Evolutionary conservation across 92 coral and sea anemone species (phyloP), one percentile per base, ranked within the genome.

Genomic region (Pocillopora grandis): DNA sequence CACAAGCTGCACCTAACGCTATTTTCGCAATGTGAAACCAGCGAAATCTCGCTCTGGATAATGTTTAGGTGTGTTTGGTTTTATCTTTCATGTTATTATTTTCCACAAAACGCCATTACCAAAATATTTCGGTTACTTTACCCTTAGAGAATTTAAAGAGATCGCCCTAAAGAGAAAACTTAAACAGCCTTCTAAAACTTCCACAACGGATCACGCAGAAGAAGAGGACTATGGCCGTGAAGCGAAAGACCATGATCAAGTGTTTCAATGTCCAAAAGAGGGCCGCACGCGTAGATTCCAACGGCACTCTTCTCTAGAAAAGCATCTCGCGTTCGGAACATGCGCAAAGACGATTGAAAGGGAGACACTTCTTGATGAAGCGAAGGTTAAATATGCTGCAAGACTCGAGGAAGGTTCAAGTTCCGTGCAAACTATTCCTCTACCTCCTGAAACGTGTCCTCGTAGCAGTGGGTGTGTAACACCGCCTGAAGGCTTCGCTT

Each of bases 131-230:
- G 63, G 27, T 10, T 27, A 31, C 20, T 48, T 86, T 37, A 59
- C 90, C 42, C 77, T 66, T 12, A 77, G 90, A 35, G 80, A 86
- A 57, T 86, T 86, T 55, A 86, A 27, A 80, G 35, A 62, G 61
- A 59, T 86, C 57, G 56, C 70, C 18, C 56, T 76, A 21, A 31
- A 62, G 62, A 12, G 33, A 18, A 74, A 33, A 67, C 59, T 20
- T 11, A 72, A 67, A 56, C 64, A 80, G 67, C 16, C 42, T 55
- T 20, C 65, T n/a, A n/a, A 58, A 31, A 62, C 16, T 58, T 57
- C 78, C 65, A 13, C 78, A 84, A 73, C 35, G 27, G 75, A 63
- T 67, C 80, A 27, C 27, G 27, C 71, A 67, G 66, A 60, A 76
- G 80, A 84, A 84, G 57, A 64, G 13, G 67, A 66, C 58, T 73